Evolutionary conservation across 2,888 invertebrate species (phyloP), one percentile per base, ranked within the genome.

Genomic region (Apotomis betuletana): DNA sequence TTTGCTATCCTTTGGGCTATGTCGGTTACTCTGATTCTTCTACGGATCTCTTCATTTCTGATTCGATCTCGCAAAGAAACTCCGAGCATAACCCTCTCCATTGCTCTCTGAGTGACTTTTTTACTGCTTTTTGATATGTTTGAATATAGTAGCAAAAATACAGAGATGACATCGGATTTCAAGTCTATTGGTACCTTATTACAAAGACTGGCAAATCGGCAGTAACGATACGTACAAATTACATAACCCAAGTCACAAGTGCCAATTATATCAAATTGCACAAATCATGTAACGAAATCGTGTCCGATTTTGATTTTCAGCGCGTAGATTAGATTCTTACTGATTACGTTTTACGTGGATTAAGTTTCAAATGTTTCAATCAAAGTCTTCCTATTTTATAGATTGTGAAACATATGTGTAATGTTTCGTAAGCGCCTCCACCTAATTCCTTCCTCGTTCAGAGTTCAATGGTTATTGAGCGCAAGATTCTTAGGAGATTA

Each of bases 381-480:
- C 12, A 15, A 4, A 57, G 12, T 38, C 57, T 38, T 38, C 57
- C 8, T 8, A 44, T 6, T 12, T 13, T 6, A 12, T 64, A 15
- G 5, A 6, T 64, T 55, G 44, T 55, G 64, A 55, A 44, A 46
- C 4, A 15, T 58, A 13, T 41, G 52, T 8, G 46, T 9, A 54
- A 68, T 52, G 64, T 62, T 65, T 65, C 60, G 46, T 70, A 60
- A 70, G 60, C 13, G 36, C 52, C n/a, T 46, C 49, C 10, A 13
- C 44, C 60, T 49, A 60, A 65, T 69, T 55, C 38, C 73, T 73
- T 74, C 74, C 73, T 54, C 59, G 74, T 59, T 74, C 74, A 73
- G 68, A 74, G 74, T 67, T 74, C 74, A 74, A 49, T 44, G 15
- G 67, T 70, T 70, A 70, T 67, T 74, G 71, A 67, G 67, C 51